These are phyloP conservation scores for Hemicordylus capensis DNA, from an alignment of 2,113 vertebrate species.

Conservation along the genomic window DNA sequence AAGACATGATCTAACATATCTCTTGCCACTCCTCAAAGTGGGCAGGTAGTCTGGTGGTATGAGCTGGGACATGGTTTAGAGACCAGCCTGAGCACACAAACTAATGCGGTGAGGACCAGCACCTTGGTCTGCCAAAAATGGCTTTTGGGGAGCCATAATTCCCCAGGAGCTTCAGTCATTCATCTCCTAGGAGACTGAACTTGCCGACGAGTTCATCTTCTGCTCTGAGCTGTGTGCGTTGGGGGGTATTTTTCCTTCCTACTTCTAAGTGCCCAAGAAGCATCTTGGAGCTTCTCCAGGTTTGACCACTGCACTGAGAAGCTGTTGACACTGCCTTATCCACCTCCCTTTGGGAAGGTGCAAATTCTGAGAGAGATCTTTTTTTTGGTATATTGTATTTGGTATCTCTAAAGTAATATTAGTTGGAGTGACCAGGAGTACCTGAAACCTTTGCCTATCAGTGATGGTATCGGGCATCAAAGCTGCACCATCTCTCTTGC, in stretches of 20 bases:
- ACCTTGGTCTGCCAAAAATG: neutral
- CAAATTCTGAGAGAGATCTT: neutral
- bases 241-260: rapidly evolving
- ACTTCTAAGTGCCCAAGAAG: constrained; percentile 22
- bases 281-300: neutral
- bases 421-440: neutral
- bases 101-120: neutral
- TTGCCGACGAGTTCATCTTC: neutral
- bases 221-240: neutral
- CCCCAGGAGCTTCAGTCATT: constrained; percentile 11
- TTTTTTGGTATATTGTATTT: neutral
- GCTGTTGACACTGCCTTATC: constrained; percentile 1
- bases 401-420: neutral
- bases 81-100: neutral
- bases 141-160: constrained; percentile 27
- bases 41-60: too few species aligned
- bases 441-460: neutral
- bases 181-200: neutral
- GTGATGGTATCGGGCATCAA: neutral
- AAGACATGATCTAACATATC: constrained; percentile 45
- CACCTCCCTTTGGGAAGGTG: neutral
- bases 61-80: rapidly evolving
- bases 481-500: rapidly evolving
- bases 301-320: neutral
- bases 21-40: neutral